Conservation (phyloP, 2,888 invertebrate genomes). For the Cyclophora punctaria region DNA sequence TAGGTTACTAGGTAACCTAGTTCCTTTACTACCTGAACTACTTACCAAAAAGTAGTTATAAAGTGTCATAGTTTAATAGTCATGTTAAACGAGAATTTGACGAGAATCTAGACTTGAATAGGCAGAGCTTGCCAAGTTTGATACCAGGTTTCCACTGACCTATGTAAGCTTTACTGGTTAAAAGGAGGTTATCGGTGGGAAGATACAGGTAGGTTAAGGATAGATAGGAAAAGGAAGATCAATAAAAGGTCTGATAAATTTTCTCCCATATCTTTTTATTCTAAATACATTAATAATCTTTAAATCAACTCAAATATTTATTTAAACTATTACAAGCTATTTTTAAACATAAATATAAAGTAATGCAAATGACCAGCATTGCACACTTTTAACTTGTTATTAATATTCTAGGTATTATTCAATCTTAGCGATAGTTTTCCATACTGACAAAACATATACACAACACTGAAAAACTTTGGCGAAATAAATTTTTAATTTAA, state of each 20-base stretch:
- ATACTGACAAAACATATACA: conserved; percentile 60
- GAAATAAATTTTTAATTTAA: conserved; percentile 29
- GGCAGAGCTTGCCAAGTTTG: too few species aligned
- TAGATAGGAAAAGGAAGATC: too few species aligned
- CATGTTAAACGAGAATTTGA: too few species aligned
- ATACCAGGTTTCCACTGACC: too few species aligned
- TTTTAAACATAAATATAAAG: conserved; percentile 72
- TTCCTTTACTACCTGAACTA: too few species aligned
- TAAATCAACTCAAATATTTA: conserved; percentile 74
- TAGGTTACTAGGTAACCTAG: too few species aligned
- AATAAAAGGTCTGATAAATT: conserved; percentile 36
- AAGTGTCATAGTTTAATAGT: too few species aligned
- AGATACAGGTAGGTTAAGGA: too few species aligned
- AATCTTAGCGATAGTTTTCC: conserved; percentile 67
- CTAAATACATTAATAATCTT: conserved; percentile 76
- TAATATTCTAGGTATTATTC: conserved; percentile 66
- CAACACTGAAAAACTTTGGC: conserved; percentile 55
- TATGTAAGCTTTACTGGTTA: too few species aligned
- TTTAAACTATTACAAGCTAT: conserved; percentile 76
- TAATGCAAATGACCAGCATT: conserved; percentile 74
- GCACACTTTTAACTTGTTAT: conserved; percentile 69
- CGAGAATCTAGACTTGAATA: too few species aligned
- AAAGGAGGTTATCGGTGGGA: too few species aligned
- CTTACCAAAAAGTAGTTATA: too few species aligned
- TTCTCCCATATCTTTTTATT: conserved; percentile 74